phyloP scores from a whole-genome alignment of 1,140 invertebrate genomes.

The Hylaeus volcanicus region DNA sequence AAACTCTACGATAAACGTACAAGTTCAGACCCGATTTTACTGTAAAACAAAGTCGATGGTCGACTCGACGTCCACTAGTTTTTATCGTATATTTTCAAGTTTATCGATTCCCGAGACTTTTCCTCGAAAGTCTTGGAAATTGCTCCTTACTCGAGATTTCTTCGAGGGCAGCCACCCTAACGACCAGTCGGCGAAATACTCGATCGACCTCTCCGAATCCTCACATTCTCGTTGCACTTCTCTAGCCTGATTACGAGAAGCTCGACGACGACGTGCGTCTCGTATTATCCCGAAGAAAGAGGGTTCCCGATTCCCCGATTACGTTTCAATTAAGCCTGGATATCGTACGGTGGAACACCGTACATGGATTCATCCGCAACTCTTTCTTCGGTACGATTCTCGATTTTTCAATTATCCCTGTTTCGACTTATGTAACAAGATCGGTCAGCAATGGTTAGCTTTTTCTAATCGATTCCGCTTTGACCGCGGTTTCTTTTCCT shows the following conservation, averaged over 20 bases:
- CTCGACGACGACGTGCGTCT: slow-evolving; percentile 22
- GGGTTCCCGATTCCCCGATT: neutral
- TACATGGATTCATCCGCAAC: neutral
- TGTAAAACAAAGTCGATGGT: too few relatives aligned
- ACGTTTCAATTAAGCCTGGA: slow-evolving; percentile 10
- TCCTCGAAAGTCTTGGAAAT: neutral
- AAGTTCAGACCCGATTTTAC: too few relatives aligned
- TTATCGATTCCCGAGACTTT: neutral
- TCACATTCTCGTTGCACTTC: neutral
- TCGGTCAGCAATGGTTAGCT: neutral
- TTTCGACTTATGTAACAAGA: too few relatives aligned
- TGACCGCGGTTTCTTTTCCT: slow-evolving; percentile 2
- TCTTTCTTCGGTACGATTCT: neutral
- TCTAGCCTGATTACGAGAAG: slow-evolving; percentile 26
- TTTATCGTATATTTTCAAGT: neutral
- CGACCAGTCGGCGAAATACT: slow-evolving; percentile 6
- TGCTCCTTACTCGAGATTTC: neutral
- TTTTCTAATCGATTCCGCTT: slow-evolving; percentile 7
- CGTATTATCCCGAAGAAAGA: slow-evolving; percentile 1
- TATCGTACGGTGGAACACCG: neutral
- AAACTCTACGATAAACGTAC: too few relatives aligned
- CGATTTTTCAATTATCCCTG: too few relatives aligned
- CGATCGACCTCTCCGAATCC: slow-evolving; percentile 13
- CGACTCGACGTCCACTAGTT: too few relatives aligned
- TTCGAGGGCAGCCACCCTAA: neutral